Conservation (phyloP, 2,113 vertebrate species). For the Himantopus leucocephalus region DNA sequence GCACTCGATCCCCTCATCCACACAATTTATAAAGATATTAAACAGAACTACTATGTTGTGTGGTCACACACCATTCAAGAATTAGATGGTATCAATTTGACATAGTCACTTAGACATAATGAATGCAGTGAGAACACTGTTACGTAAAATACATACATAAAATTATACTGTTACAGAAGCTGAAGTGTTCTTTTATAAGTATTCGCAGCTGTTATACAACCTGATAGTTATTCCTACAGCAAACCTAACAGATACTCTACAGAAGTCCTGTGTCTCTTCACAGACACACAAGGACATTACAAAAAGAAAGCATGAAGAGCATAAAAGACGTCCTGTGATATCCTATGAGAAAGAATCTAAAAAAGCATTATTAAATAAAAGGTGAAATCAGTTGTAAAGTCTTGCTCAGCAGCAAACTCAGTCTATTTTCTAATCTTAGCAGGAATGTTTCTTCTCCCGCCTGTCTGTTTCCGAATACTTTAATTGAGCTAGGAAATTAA, state of each 20-base stretch:
- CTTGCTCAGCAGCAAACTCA: background rate
- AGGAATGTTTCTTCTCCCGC: background rate
- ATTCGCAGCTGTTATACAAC: background rate
- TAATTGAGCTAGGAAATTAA: background rate
- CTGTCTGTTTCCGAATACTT: background rate
- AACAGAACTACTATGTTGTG: background rate
- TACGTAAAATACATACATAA: background rate
- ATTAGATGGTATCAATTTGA: background rate
- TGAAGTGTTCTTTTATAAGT: background rate
- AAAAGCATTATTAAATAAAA: background rate
- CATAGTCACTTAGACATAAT: background rate
- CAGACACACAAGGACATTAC: background rate
- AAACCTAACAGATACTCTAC: background rate
- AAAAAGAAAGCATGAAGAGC: background rate
- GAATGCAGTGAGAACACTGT: background rate
- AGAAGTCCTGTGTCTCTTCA: background rate
- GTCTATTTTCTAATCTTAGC: background rate
- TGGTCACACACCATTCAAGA: background rate
- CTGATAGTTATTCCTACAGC: background rate
- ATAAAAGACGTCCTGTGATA: background rate
- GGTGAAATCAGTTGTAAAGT: background rate
- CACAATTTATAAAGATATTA: background rate
- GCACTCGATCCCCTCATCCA: background rate
- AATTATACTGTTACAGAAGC: background rate
- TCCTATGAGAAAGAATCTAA: background rate